These are phyloP conservation scores for Phymorhynchus buccinoides DNA, from an alignment of 1,140 invertebrate genomes.

Conservation along the genomic window DNA sequence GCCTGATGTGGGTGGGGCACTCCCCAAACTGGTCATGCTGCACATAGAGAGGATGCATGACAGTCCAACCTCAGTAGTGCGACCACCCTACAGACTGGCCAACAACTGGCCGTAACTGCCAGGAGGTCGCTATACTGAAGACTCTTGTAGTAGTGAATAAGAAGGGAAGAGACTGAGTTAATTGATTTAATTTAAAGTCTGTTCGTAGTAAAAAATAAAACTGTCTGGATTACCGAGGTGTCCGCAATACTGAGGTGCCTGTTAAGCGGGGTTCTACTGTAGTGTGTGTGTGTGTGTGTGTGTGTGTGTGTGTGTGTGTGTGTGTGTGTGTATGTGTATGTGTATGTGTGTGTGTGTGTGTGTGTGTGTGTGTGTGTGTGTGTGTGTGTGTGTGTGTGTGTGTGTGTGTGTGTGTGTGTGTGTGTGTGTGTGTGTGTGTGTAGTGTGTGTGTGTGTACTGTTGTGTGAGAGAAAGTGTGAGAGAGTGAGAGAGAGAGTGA, in stretches of 20 bases:
- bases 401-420: not conserved
- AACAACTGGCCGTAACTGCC: too few species aligned
- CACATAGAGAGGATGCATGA: not conserved
- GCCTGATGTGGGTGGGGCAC: not conserved
- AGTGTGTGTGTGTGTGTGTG: not conserved
- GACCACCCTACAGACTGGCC: too few species aligned
- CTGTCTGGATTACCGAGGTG: not conserved
- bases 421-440: not conserved
- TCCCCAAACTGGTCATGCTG: not conserved
- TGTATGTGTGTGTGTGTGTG: not conserved
- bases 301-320: not conserved
- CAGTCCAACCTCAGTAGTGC: not conserved
- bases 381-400: not conserved
- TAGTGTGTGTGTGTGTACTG: not conserved
- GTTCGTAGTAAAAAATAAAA: not conserved
- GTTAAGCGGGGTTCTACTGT: not conserved
- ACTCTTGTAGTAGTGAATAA: not conserved
- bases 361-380: conserved; percentile 17
- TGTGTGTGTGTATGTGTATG: not conserved
- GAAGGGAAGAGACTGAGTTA: not conserved
- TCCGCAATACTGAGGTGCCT: not conserved
- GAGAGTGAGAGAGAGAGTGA: not conserved
- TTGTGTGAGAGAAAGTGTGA: not conserved
- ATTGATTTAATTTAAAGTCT: not conserved
- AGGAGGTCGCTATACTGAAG: not conserved